phyloP scores from a whole-genome alignment of 2,888 invertebrate species.

The Dioctria linearis region DNA sequence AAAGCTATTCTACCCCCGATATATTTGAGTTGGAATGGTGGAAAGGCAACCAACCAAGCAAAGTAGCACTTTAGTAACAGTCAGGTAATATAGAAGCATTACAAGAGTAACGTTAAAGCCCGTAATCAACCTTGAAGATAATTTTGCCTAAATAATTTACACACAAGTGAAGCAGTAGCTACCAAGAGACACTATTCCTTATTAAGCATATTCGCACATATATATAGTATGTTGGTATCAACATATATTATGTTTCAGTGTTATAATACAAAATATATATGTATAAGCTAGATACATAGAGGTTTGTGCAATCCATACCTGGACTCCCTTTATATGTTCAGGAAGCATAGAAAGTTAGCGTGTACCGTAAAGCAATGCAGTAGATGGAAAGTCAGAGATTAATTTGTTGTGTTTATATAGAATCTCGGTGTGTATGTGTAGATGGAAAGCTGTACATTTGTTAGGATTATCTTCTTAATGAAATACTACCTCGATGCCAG shows the following conservation, averaged over 20 bases:
- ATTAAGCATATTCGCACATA: conserved; percentile 18
- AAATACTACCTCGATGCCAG: neutral
- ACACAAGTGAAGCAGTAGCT: conserved; percentile 23
- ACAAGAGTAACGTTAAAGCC: conserved; percentile 24
- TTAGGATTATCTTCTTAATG: conserved; percentile 45
- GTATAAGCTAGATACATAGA: neutral
- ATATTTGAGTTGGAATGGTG: neutral
- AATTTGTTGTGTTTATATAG: conserved; percentile 39
- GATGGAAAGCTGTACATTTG: conserved; percentile 31
- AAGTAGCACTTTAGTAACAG: conserved; percentile 13
- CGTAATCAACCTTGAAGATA: conserved; percentile 47
- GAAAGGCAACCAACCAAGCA: neutral
- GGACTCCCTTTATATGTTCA: neutral
- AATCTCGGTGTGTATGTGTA: neutral
- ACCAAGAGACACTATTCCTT: conserved; percentile 6
- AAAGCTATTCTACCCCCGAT: conserved; percentile 19
- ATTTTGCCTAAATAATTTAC: conserved; percentile 43
- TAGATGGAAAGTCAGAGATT: conserved; percentile 42
- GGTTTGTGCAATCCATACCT: conserved; percentile 3
- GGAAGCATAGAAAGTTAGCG: neutral
- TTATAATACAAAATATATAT: too few species aligned
- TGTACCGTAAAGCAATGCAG: conserved; percentile 11
- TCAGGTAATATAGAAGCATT: conserved; percentile 28
- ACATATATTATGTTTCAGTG: too few species aligned
- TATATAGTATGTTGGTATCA: neutral